Conservation (phyloP, 2,797 vertebrate species). For the Chaetodon trifasciatus region DNA sequence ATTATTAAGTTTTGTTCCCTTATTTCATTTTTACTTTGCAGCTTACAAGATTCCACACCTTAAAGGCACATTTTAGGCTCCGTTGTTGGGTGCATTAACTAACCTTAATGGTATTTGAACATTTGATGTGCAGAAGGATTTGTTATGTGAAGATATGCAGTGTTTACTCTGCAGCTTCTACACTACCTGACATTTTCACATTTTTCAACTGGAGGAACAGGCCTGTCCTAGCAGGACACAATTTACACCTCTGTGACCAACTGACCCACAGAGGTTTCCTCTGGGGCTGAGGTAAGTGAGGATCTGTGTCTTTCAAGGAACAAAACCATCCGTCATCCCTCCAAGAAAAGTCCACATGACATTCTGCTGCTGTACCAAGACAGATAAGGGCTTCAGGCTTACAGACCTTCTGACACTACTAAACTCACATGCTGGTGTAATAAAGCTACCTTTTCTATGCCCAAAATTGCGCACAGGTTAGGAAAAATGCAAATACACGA, state of each 20-base stretch:
- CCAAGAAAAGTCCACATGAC: not conserved
- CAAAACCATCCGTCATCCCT: not conserved
- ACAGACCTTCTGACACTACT: not conserved
- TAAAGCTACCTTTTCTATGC: not conserved
- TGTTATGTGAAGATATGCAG: not conserved
- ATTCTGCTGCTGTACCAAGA: not conserved
- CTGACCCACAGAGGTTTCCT: not conserved
- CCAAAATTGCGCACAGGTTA: not conserved
- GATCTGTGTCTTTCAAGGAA: not conserved
- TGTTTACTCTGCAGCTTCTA: not conserved
- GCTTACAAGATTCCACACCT: too few relatives aligned
- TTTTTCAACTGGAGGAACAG: not conserved
- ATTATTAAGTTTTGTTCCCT: too few relatives aligned
- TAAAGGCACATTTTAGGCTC: not conserved
- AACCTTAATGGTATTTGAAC: not conserved
- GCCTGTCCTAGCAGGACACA: conserved; percentile 4
- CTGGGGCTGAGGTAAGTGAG: not conserved
- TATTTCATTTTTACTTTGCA: not conserved
- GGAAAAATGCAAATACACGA: not conserved
- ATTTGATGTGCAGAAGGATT: not conserved
- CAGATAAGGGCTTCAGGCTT: not conserved
- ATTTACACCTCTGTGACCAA: conserved; percentile 5
- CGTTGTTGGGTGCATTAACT: not conserved
- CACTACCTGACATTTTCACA: not conserved
- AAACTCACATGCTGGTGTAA: not conserved